These are phyloP conservation scores for Branchipolynoe longqiensis DNA, from an alignment of 2,888 invertebrate species.

Conservation along the genomic window DNA sequence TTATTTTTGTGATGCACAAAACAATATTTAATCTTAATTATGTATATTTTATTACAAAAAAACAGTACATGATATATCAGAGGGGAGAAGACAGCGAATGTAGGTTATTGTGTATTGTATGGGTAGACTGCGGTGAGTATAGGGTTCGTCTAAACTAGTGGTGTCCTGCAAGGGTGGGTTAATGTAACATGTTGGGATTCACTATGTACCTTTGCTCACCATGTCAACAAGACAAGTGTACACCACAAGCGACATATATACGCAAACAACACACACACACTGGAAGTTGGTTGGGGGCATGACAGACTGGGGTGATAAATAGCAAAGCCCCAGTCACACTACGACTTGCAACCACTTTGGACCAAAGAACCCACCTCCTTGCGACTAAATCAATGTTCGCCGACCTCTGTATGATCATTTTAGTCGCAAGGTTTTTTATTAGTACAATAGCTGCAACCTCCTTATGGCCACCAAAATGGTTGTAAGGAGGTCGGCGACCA, in stretches of 20 bases:
- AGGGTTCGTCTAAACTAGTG: not conserved
- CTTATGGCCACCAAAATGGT: too few relatives aligned
- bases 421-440: too few relatives aligned
- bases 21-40: not conserved
- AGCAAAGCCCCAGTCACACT: too few relatives aligned
- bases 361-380: not conserved
- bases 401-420: too few relatives aligned
- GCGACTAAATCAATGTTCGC: not conserved
- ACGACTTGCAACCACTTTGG: too few relatives aligned
- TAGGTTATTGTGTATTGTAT: not conserved
- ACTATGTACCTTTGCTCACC: conserved; percentile 3
- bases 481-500: too few relatives aligned
- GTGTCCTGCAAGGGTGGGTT: not conserved
- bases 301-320: too few relatives aligned
- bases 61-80: not conserved
- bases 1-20: too few relatives aligned
- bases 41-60: conserved; percentile 40
- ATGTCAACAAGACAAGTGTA: conserved; percentile 27
- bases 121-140: not conserved
- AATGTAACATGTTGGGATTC: not conserved
- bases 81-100: not conserved
- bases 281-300: too few relatives aligned
- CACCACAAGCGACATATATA: conserved; percentile 1
- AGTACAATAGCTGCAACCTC: too few relatives aligned
- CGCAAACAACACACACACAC: not conserved